A percentile compares a stretch with the other conserved stretches of the same genome.
Evolutionary conservation across 2,888 invertebrate species (phyloP).

Genomic region (Syritta pipiens): DNA sequence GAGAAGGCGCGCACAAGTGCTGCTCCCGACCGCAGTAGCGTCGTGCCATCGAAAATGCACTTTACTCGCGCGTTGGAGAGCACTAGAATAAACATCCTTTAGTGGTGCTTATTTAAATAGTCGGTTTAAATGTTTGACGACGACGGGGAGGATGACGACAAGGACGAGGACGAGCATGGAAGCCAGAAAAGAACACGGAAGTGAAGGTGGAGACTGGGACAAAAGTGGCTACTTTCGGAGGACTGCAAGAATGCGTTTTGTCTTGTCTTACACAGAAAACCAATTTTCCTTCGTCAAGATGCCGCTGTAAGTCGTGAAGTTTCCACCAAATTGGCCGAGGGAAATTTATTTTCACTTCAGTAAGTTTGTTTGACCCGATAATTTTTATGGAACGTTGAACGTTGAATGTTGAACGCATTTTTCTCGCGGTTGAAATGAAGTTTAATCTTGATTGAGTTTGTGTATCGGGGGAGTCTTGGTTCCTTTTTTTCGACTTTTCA

Average conservation of each 20-base stretch:
- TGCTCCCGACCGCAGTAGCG: conserved; percentile 12
- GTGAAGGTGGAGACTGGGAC: too few relatives aligned
- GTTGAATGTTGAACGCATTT: too few relatives aligned
- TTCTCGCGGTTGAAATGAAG: too few relatives aligned
- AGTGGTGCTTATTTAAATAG: conserved; percentile 67
- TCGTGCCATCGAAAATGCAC: conserved; percentile 46
- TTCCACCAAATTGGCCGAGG: conserved; percentile 38
- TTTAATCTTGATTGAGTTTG: too few relatives aligned
- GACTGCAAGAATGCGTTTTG: conserved; percentile 33
- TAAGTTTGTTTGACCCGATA: conserved; percentile 45
- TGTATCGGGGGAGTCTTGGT: too few relatives aligned
- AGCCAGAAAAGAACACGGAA: too few relatives aligned
- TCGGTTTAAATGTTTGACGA: conserved; percentile 54
- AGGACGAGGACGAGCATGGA: too few relatives aligned
- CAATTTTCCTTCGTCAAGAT: background rate
- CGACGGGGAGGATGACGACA: conserved; percentile 13
- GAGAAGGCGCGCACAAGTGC: conserved; percentile 33
- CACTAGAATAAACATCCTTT: conserved; percentile 63
- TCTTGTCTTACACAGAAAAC: background rate
- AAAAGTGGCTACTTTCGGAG: too few relatives aligned
- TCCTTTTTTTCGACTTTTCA: too few relatives aligned
- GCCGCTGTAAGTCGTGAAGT: conserved; percentile 9
- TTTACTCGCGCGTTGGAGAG: conserved; percentile 33
- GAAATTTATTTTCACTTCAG: conserved; percentile 55
- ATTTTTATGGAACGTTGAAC: too few relatives aligned